Percentiles rank a stretch among this genome's conserved stretches.
phyloP scores from a whole-genome alignment of 64 coral and sea anemone species.

The Acropora yongei region DNA sequence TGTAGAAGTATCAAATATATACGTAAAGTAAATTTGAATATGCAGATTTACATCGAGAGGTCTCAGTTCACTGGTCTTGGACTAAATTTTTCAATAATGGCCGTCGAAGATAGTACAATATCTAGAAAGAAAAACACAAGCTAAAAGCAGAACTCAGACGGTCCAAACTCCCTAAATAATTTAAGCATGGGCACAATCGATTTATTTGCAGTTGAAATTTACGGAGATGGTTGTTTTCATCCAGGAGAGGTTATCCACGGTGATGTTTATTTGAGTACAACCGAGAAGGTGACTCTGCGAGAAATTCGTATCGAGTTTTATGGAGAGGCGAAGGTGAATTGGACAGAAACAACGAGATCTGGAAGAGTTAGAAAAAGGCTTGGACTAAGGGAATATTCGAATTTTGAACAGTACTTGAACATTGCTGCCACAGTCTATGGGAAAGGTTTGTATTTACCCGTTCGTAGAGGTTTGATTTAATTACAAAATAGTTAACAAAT shows the following conservation, averaged over 20 bases:
- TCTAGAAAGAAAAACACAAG: neutral
- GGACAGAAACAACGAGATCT: conserved; percentile 7
- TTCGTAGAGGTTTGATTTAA: neutral
- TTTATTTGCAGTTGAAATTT: conserved; percentile 56
- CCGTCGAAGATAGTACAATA: neutral
- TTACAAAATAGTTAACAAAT: neutral
- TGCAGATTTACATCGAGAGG: neutral
- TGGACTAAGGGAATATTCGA: conserved; percentile 4
- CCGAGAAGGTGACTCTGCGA: conserved; percentile 20
- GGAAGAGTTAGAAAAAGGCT: neutral
- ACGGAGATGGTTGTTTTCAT: conserved; percentile 28
- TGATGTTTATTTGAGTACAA: conserved; percentile 29
- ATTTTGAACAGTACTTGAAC: conserved; percentile 42
- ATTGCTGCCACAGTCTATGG: conserved; percentile 40
- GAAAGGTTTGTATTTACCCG: neutral
- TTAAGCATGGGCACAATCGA: conserved; percentile 14
- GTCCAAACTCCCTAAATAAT: neutral
- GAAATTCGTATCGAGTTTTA: conserved; percentile 48
- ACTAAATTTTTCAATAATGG: neutral
- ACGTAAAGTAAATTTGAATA: neutral
- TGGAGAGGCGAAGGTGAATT: conserved; percentile 27
- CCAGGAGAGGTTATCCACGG: conserved; percentile 39
- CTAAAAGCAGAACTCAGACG: too few species aligned
- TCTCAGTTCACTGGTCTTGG: neutral
- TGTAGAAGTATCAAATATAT: neutral